Percentiles rank a stretch among this genome's conserved stretches.
phyloP scores from a whole-genome alignment of 2,888 invertebrate genomes.

The Lasius platythorax region DNA sequence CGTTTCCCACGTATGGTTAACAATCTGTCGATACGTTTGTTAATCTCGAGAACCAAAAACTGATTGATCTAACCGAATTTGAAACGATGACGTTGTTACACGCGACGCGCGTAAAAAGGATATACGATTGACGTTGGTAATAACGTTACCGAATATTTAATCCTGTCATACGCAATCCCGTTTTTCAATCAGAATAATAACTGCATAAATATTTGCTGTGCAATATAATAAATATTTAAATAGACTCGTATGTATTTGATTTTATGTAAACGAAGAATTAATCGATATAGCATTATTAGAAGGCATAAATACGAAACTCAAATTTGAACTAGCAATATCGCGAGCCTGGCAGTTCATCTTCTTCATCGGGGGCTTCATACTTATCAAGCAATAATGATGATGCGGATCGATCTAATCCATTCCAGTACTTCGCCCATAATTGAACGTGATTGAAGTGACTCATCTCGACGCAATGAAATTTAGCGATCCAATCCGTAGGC shows the following conservation, averaged over 20 bases:
- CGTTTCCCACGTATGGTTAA: slow-evolving; percentile 35
- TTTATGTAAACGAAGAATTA: background rate
- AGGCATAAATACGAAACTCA: slow-evolving; percentile 13
- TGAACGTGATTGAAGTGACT: slow-evolving; percentile 68
- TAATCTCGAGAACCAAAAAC: slow-evolving; percentile 31
- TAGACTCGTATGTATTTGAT: background rate
- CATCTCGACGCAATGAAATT: slow-evolving; percentile 74
- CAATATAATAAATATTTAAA: slow-evolving; percentile 4
- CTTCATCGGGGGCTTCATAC: slow-evolving; percentile 24
- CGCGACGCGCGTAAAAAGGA: background rate
- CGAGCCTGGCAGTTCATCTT: slow-evolving; percentile 29
- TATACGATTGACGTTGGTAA: background rate
- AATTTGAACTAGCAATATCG: slow-evolving; percentile 24
- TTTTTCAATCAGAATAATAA: slow-evolving; percentile 7
- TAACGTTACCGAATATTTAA: background rate
- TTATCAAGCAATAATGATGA: slow-evolving; percentile 68
- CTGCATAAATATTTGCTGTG: background rate
- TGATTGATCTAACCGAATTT: slow-evolving; percentile 16
- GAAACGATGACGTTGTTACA: background rate
- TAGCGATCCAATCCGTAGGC: slow-evolving; percentile 67
- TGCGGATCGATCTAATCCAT: slow-evolving; percentile 66
- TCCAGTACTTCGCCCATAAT: slow-evolving; percentile 64
- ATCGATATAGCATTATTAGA: background rate
- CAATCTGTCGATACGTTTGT: slow-evolving; percentile 28
- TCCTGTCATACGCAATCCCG: background rate